Conservation (phyloP, 2,888 invertebrate species). For the Plutella xylostella region DNA sequence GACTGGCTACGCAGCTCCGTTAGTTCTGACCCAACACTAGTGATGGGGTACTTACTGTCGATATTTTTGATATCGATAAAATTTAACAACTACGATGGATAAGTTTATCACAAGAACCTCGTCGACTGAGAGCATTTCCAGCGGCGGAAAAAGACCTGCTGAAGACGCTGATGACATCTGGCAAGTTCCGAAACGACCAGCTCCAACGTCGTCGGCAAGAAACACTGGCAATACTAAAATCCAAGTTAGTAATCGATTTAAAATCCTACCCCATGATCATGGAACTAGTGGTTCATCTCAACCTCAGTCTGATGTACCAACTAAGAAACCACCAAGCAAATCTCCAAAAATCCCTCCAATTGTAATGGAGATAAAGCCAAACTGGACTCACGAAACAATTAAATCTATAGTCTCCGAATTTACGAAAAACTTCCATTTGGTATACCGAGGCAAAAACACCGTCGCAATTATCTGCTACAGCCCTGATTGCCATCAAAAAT, state of each 20-base stretch:
- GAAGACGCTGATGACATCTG: neutral
- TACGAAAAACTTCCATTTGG: neutral
- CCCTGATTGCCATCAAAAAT: neutral
- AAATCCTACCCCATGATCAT: neutral
- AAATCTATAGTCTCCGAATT: neutral
- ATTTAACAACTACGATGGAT: neutral
- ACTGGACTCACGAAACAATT: neutral
- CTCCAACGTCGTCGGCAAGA: neutral
- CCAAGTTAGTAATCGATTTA: neutral
- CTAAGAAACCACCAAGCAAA: neutral
- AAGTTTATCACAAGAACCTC: neutral
- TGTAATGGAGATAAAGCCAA: neutral
- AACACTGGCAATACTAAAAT: neutral
- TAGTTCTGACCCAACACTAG: neutral
- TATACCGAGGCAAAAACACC: neutral
- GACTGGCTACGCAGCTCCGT: too few species aligned
- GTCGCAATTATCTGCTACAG: neutral
- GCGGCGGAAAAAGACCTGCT: neutral
- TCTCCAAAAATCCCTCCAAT: neutral
- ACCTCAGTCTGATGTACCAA: neutral
- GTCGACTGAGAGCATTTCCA: neutral
- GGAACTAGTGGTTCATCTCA: neutral
- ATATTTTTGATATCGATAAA: neutral
- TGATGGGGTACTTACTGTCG: neutral
- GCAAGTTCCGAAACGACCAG: neutral